Evolutionary conservation across 2,888 invertebrate genomes (phyloP).

Genomic region (Netelia melanura): DNA sequence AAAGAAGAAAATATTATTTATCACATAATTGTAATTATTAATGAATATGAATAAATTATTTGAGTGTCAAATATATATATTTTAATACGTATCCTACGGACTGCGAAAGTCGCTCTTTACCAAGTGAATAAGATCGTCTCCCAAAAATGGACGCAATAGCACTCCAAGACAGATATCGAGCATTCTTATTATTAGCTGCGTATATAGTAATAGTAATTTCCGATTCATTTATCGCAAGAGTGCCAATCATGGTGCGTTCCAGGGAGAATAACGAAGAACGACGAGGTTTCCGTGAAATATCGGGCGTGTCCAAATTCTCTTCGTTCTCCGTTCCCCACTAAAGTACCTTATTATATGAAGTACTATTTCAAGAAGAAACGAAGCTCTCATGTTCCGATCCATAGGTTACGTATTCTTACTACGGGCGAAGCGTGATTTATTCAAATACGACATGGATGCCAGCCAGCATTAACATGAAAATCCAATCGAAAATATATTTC

Average conservation of each 20-base stretch:
- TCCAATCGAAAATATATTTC: slow-evolving; percentile 49
- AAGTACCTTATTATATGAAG: neutral
- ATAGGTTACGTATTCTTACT: slow-evolving; percentile 14
- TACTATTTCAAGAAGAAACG: slow-evolving; percentile 38
- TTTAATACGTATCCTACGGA: no score
- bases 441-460: slow-evolving; percentile 31
- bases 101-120: no score
- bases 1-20: no score
- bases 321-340: slow-evolving; percentile 23
- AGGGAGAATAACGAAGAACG: slow-evolving; percentile 43
- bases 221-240: no score
- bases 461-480: slow-evolving; percentile 14
- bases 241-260: slow-evolving; percentile 14
- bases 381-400: slow-evolving; percentile 27
- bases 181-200: no score
- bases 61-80: no score
- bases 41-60: no score
- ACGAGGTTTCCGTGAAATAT: slow-evolving; percentile 49
- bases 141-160: no score
- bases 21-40: no score
- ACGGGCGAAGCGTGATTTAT: slow-evolving; percentile 18
- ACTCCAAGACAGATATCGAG: no score
- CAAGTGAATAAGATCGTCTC: no score
- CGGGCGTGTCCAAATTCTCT: slow-evolving; percentile 30
- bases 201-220: no score